Evolutionary conservation across 2,888 invertebrate genomes (phyloP).

Genomic region (Rhyacophila evoluta): DNA sequence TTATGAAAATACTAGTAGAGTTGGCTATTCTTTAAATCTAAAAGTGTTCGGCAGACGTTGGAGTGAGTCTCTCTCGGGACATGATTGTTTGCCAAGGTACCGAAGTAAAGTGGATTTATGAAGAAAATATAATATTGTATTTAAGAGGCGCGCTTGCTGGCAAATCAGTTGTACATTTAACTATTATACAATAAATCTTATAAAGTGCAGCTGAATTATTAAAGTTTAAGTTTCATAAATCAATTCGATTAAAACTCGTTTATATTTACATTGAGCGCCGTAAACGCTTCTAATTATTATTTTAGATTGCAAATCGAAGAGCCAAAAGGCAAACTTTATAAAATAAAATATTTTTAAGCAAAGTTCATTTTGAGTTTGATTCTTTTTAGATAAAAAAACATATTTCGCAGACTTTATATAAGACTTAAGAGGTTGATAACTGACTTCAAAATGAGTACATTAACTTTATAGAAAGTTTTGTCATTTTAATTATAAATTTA

Average conservation of each 20-base stretch:
- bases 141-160: background rate
- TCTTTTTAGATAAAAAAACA: background rate
- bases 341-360: background rate
- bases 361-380: background rate
- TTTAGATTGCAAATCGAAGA: background rate
- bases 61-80: background rate
- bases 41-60: background rate
- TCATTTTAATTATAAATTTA: background rate
- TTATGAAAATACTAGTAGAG: background rate
- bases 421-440: background rate
- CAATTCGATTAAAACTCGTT: background rate
- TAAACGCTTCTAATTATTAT: conserved; percentile 6
- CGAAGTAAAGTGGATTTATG: background rate
- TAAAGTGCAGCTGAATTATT: background rate
- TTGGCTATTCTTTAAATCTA: background rate
- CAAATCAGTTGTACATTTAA: conserved; percentile 1
- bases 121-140: conserved; percentile 12
- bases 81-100: background rate
- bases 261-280: background rate
- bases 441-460: background rate
- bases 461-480: background rate
- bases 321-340: background rate
- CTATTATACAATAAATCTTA: background rate
- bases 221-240: conserved; percentile 1
- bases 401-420: background rate